Percentiles rank a stretch among this genome's conserved stretches.
These are phyloP conservation scores for Tauraco erythrolophus DNA, from an alignment of 2,113 vertebrate genomes.

Conservation along the genomic window DNA sequence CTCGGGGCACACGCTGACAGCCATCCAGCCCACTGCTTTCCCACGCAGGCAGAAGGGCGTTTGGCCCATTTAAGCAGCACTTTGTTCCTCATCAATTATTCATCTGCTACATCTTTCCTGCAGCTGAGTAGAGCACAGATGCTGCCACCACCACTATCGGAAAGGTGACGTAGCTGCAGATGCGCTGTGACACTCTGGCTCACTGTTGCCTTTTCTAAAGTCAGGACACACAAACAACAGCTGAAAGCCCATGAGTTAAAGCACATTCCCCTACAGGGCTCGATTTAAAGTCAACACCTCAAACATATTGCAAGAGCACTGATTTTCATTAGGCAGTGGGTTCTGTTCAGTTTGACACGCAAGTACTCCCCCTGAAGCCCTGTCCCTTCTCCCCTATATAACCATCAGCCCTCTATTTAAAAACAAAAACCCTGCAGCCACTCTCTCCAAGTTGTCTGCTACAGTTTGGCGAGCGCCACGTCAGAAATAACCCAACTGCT, in stretches of 20 bases:
- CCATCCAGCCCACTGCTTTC: fast-evolving
- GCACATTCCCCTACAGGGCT: not conserved
- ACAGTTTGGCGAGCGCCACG: fast-evolving
- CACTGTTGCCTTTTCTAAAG: fast-evolving
- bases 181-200: fast-evolving
- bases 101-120: not conserved
- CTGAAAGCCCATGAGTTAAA: fast-evolving
- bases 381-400: not conserved
- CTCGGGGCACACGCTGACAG: not conserved
- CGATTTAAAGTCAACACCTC: fast-evolving
- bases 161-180: not conserved
- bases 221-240: fast-evolving
- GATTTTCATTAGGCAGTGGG: too few relatives aligned
- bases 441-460: not conserved
- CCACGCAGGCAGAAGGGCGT: fast-evolving
- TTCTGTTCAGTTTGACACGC: not conserved
- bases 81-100: not conserved
- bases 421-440: not conserved
- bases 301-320: fast-evolving
- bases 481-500: not conserved
- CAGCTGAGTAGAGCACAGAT: not conserved
- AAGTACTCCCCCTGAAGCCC: not conserved
- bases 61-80: not conserved
- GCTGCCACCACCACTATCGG: fast-evolving
- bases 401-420: not conserved